phyloP scores from a whole-genome alignment of 2,888 invertebrate species.

The Venusia cambrica region DNA sequence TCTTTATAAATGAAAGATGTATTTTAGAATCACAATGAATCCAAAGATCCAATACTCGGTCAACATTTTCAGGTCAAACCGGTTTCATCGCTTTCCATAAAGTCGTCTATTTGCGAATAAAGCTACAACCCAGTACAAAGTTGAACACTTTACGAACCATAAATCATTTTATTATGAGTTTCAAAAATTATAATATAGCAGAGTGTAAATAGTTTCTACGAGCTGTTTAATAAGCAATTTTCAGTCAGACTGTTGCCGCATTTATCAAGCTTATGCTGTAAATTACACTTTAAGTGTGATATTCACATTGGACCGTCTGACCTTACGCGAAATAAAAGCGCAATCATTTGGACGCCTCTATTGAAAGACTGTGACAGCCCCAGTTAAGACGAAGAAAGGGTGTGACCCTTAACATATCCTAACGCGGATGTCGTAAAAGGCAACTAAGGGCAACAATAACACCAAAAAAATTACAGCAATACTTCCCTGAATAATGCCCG shows the following conservation, averaged over 20 bases:
- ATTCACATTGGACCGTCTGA: conserved; percentile 9
- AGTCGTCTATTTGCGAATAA: conserved; percentile 27
- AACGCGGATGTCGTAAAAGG: too few species aligned
- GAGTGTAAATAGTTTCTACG: conserved; percentile 17
- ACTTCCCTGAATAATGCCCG: too few species aligned
- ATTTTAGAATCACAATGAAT: too few species aligned
- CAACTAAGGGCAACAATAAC: too few species aligned
- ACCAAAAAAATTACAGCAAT: too few species aligned
- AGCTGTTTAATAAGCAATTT: conserved; percentile 20
- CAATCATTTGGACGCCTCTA: too few species aligned
- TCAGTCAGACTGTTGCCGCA: conserved; percentile 16
- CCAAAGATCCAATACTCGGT: too few species aligned
- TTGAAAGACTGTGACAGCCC: too few species aligned
- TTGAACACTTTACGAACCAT: conserved; percentile 22
- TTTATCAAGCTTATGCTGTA: conserved; percentile 35
- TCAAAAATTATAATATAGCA: conserved; percentile 24
- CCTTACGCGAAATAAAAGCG: too few species aligned
- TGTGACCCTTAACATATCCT: too few species aligned
- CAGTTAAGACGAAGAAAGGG: too few species aligned
- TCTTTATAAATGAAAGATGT: too few species aligned
- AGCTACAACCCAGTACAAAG: conserved; percentile 34
- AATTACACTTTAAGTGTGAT: conserved; percentile 29
- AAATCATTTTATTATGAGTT: conserved; percentile 25
- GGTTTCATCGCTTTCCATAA: conserved; percentile 7
- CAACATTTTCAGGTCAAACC: conserved; percentile 1